Base-by-base conservation (phyloP, 2,888 invertebrate genomes). In the Pristionchus fissidentatus region DNA sequence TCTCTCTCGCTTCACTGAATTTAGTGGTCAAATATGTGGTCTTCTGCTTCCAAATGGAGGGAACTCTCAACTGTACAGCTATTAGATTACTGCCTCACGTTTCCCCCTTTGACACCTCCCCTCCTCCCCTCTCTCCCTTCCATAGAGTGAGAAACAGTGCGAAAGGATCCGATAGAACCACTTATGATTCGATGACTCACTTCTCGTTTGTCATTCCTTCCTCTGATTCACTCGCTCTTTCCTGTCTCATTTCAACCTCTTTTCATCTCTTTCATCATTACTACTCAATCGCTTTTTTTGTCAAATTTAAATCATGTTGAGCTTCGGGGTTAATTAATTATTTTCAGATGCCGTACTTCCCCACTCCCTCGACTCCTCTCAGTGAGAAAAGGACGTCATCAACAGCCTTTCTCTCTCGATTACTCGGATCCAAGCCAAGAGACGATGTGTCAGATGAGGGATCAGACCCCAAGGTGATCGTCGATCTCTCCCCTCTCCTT, bases 351-450 rank as follows among this genome's bases (percentile, higher is more conserved):
- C 41, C 79, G 4, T 79, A 55, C 41, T 41, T 57, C 55, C 55
- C 79, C 26, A 57, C 79, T 57, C 79, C 79, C 3, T 38, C 79
- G 26, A 57, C 57, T 52, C 79, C 79, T 5, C 41, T 79, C 26
- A 43, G 41, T 57, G 80, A 81, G 80, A 81, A 81, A 22, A 26
- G 80, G 41, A 62, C 80, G 26, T 81, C 80, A 19, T 81, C 80
- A 15, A 81, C 80, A 32, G 80, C 80, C 19, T 81, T 81, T 22
- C 62, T 81, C 19, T 81, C 80, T 81, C 80, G 80, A 62, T 32
- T 81, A 38, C 80, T 81, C 19, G 80, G 80, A 49, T 77, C 75
- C 15, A 77, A 77, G 19, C 46, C 75, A 49, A 19, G 75, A 46
- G 75, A 77, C 19, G 75, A 77, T 77, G 32, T 77, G 4, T 77